These are phyloP conservation scores for Rhodophaea formosa DNA, from an alignment of 2,888 invertebrate genomes.

Conservation along the genomic window DNA sequence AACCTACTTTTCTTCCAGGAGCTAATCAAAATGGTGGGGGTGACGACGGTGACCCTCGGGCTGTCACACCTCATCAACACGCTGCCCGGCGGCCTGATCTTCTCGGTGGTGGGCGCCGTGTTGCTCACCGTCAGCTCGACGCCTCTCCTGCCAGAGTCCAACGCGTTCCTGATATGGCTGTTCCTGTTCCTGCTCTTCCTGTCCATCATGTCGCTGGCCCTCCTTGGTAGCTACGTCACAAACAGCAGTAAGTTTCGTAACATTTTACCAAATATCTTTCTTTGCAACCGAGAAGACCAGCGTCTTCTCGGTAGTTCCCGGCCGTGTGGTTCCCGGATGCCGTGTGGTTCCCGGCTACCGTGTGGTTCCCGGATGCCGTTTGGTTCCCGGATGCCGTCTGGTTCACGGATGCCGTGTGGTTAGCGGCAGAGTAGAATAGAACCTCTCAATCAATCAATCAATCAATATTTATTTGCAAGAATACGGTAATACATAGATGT, in stretches of 20 bases:
- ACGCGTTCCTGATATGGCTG: slow-evolving; percentile 76
- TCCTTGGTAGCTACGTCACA: slow-evolving; percentile 83
- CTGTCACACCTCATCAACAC: slow-evolving; percentile 85
- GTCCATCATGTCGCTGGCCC: slow-evolving; percentile 81
- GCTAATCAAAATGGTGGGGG: slow-evolving; percentile 89
- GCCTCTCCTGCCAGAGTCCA: slow-evolving; percentile 74
- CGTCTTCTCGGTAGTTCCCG: too few relatives aligned
- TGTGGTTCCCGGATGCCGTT: too few relatives aligned
- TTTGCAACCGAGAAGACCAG: too few relatives aligned
- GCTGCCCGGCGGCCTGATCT: slow-evolving; percentile 77
- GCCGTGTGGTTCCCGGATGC: too few relatives aligned
- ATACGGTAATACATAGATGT: too few relatives aligned
- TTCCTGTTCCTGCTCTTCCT: slow-evolving; percentile 83
- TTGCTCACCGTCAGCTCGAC: slow-evolving; percentile 53
- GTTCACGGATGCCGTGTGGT: too few relatives aligned
- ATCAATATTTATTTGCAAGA: too few relatives aligned
- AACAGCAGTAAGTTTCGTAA: slow-evolving; percentile 76
- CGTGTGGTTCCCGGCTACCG: too few relatives aligned
- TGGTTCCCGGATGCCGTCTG: too few relatives aligned
- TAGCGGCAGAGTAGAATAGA: too few relatives aligned
- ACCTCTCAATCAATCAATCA: too few relatives aligned
- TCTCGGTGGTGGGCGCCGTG: slow-evolving; percentile 59
- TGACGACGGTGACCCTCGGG: slow-evolving; percentile 84
- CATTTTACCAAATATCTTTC: neutral
- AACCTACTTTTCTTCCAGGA: slow-evolving; percentile 73